Base-by-base conservation (phyloP, 2,888 invertebrate genomes). In the Diloba caeruleocephala region DNA sequence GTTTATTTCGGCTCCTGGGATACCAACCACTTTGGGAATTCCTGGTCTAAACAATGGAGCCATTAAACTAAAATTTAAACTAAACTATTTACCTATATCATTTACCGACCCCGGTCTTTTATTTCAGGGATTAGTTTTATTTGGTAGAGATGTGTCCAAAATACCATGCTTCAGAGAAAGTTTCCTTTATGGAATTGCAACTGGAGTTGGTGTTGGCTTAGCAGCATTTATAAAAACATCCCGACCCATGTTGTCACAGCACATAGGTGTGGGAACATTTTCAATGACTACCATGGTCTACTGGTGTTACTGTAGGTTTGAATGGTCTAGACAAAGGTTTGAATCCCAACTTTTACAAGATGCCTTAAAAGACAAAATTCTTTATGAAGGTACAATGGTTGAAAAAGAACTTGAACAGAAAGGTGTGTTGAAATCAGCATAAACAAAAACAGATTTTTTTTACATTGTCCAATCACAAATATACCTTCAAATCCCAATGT, bases 151-250 rank as follows among this genome's bases (percentile, higher is more conserved):
- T 85, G 81, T 97, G 14, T 90, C 96, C 0, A 94, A 96, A 88
- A 96, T 97, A 54, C 97, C 97, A 0, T 98, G 98, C 85, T 97
- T 97, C 82, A 94, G 97, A 58, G 95, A 95, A 74, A 96, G 96
- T 80, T 96, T 96, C 76, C 80, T 97, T 0, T 96, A 96, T 84
- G 97, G 97, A 7, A 95, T 97, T 42, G 86, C 94, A 41, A 94
- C 96, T 33, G 97, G 97, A 38, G 75, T 97, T 15, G 95, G 94
- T 2, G 82, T 91, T 56, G 97, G 97, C 8, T 76, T 97, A 48
- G 87, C 93, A 3, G 90, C 95, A 55, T 98, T 98, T 85, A 87
- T 97, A 79, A 95, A 96, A 66, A 97, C 97, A 8, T 97, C 97
- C 60, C 95, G 94, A 69, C 89, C 95, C 3, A 86, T 91, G 73